phyloP scores from a whole-genome alignment of 2,113 vertebrate genomes.

The Psilopsiagon aymara region DNA sequence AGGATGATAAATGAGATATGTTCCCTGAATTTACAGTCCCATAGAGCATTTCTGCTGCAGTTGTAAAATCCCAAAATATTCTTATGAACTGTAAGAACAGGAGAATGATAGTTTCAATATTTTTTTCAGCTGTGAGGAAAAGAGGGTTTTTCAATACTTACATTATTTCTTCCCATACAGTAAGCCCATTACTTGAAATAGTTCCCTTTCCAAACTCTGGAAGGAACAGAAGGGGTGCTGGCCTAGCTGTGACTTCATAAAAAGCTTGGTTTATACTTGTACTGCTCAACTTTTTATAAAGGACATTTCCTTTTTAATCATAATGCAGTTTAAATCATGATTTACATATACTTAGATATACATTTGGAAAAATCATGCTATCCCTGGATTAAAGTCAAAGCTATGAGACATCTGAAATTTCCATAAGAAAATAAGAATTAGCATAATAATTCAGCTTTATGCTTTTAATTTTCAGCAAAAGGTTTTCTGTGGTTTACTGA shows the following conservation, averaged over 20 bases:
- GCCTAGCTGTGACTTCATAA: background rate
- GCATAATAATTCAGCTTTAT: accelerated
- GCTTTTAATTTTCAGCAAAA: background rate
- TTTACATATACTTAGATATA: background rate
- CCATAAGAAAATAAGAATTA: accelerated
- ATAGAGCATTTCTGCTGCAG: conserved; percentile 1
- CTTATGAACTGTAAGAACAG: background rate
- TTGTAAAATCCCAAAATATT: conserved; percentile 16
- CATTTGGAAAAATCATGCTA: background rate
- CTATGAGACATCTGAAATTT: background rate
- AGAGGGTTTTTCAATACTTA: background rate
- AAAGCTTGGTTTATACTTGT: background rate
- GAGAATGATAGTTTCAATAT: background rate
- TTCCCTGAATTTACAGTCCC: background rate
- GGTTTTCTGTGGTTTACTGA: background rate
- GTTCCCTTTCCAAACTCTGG: background rate
- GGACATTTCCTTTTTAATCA: background rate
- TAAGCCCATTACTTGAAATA: background rate
- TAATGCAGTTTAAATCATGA: background rate
- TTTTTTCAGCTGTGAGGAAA: background rate
- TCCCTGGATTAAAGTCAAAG: background rate
- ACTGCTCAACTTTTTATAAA: background rate
- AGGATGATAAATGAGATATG: conserved; percentile 2
- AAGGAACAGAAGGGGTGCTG: background rate
- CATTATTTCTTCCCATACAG: background rate